Percentiles rank a stretch among this genome's conserved stretches.
phyloP scores from a whole-genome alignment of 1,140 invertebrate species.

The Pogonomyrmex californicus region DNA sequence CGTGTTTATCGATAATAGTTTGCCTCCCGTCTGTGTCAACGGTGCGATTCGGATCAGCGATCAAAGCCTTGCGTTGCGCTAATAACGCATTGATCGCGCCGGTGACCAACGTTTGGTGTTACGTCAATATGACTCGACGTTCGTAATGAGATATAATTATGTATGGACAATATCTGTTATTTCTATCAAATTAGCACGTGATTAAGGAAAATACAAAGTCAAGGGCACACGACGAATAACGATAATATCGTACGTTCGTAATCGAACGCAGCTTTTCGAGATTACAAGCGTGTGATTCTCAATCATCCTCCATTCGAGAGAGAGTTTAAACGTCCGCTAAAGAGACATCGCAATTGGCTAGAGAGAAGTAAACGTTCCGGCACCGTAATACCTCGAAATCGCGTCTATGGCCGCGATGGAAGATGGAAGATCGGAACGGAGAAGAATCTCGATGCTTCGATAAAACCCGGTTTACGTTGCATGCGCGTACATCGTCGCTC shows the following conservation, averaged over 20 bases:
- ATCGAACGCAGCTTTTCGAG: background rate
- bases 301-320: background rate
- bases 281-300: background rate
- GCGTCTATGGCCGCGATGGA: background rate
- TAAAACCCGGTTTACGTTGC: constrained; percentile 38
- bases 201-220: background rate
- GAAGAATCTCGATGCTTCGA: constrained; percentile 40
- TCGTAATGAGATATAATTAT: constrained; percentile 53
- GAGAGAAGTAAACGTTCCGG: background rate
- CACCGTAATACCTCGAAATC: background rate
- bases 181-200: constrained; percentile 29
- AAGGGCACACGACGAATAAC: constrained; percentile 12
- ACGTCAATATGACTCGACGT: constrained; percentile 42
- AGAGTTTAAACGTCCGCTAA: background rate
- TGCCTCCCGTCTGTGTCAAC: constrained; percentile 28
- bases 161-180: constrained; percentile 50
- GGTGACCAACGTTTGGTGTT: constrained; percentile 44
- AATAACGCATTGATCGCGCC: constrained; percentile 55
- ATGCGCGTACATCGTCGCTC: constrained; percentile 5
- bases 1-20: constrained; percentile 43
- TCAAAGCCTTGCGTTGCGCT: constrained; percentile 47
- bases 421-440: constrained; percentile 14
- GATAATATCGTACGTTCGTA: background rate
- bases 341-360: background rate
- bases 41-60: constrained; percentile 55